Base-by-base conservation (phyloP, 2,888 invertebrate species). In the Drosophila colorata region DNA sequence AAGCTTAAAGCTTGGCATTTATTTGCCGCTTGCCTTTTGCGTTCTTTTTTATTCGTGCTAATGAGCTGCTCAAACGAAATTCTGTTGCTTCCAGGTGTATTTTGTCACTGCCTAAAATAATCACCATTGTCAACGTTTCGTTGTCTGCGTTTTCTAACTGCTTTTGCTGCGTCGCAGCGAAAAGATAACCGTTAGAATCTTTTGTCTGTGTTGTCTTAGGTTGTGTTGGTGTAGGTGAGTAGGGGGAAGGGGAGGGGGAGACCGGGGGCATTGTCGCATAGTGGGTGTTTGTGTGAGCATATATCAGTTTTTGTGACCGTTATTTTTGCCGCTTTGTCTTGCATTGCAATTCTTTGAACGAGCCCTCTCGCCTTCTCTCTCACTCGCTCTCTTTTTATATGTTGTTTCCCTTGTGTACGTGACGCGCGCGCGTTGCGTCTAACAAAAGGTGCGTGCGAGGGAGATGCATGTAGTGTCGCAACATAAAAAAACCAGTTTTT, bases 41-140 rank as follows among this genome's bases (percentile, higher is more conserved):
- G 48, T 33, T 65, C 31, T 56, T 51, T 48, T 74, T 43, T 60
- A n/a, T n/a, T 64, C 67, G 78, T 72, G 75, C 65, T 78, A 72
- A 72, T 70, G 68, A 74, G 70, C 59, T 78, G 67, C 57, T 79
- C 63, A 68, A 69, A 67, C 74, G 52, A 68, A 69, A 65, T 75
- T 78, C 25, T 48, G 51, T 53, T 38, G 51, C 59, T 38, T 35
- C 47, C 66, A 77, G 56, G 61, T 81, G 71, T 33, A 33, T 79
- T 82, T 82, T 78, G 85, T 82, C 84, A 85, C 64, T 74, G 76
- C 87, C 64, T 38, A 80, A 85, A 87, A 87, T 82, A 85, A 78
- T 66, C 69, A 48, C 31, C 41, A 44, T 48, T 48, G 49, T 35
- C 47, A 57, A 25, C 31, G 57, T 48, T 60, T 41, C 40, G 40